Evolutionary conservation across 2,113 vertebrate species (phyloP), one percentile per base, ranked within the genome.

Genomic region (Coryphaenoides rupestris): DNA sequence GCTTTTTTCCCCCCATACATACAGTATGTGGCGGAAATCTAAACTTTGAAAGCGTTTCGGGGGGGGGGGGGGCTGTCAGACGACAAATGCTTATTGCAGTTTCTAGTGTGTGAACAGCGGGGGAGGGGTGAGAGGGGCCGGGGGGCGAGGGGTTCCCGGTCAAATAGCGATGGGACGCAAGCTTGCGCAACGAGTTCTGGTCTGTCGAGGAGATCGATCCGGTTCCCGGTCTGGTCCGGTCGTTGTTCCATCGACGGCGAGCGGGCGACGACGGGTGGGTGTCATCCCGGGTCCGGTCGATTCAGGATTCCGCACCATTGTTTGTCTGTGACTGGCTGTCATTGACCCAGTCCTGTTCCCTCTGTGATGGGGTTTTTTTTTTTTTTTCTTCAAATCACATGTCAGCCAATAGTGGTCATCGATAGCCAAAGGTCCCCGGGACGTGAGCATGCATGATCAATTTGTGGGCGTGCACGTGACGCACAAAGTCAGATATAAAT

Each of bases 261-360:
- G 72, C 21, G 26, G 69, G 73, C 66, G 53, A 21, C 22, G 13
- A 13, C 14, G 54, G 60, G 66, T 73, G 64, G 68, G 17, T n/a
- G n/a, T n/a, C n/a, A n/a, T n/a, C n/a, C n/a, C n/a, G 19, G 61
- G 63, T 90, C n/a, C 86, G 77, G 88, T 90, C 28, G 28, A 33
- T 33, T 33, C 68, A 70, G 7, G 55, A 85, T 82, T 74, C 75
- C 19, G 68, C 65, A 73, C 78, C 6, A 10, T 33, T 33, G 28
- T 33, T 33, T 33, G 28, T 33, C 28, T 10, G n/a, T n/a, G 28
- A 33, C 28, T 9, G 28, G 28, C 28, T 63, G 70, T 79, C 79
- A 90, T 80, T 88, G 86, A 87, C 87, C 85, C 72, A 70, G 78
- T 83, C 75, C 60, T 47, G 50, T 59, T n/a, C 17, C 54, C 10